Evolutionary conservation across 2,888 invertebrate genomes (phyloP).

Genomic region (Parthenolecanium corni): DNA sequence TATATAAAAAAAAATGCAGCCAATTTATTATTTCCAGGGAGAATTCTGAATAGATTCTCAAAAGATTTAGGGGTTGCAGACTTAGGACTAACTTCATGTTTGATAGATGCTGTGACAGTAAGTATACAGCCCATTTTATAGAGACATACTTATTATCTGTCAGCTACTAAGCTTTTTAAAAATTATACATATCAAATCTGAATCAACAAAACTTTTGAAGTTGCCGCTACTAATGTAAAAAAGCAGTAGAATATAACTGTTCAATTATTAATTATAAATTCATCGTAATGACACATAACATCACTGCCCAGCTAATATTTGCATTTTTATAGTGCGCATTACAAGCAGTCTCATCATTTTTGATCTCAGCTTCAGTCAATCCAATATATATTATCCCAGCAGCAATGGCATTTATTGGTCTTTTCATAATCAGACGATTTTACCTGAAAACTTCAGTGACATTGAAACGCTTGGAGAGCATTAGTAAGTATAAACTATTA

Average conservation of each 20-base stretch:
- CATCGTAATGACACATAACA: too few relatives aligned
- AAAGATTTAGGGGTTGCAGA: constrained; percentile 29
- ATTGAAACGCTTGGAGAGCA: constrained; percentile 54
- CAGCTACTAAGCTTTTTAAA: too few relatives aligned
- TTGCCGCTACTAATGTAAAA: too few relatives aligned
- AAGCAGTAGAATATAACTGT: too few relatives aligned
- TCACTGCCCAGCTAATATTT: too few relatives aligned
- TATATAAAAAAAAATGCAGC: too few relatives aligned
- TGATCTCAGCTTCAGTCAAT: constrained; percentile 46
- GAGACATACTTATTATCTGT: too few relatives aligned
- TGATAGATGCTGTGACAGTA: constrained; percentile 12
- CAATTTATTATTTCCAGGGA: constrained; percentile 4
- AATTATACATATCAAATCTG: too few relatives aligned
- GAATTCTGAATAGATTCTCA: constrained; percentile 31
- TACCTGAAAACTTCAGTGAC: constrained; percentile 58
- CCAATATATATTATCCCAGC: constrained; percentile 42
- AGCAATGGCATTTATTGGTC: constrained; percentile 47
- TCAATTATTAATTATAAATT: too few relatives aligned
- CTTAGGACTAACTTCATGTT: constrained; percentile 1
- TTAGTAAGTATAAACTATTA: too few relatives aligned
- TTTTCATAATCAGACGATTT: constrained; percentile 50
- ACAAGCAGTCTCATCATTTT: constrained; percentile 42
- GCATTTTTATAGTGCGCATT: constrained; percentile 33
- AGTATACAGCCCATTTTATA: too few relatives aligned
- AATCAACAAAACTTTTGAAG: too few relatives aligned